Evolutionary conservation across 2,113 vertebrate species (phyloP), one percentile per base, ranked within the genome.

Genomic region (Marmota flaviventris): DNA sequence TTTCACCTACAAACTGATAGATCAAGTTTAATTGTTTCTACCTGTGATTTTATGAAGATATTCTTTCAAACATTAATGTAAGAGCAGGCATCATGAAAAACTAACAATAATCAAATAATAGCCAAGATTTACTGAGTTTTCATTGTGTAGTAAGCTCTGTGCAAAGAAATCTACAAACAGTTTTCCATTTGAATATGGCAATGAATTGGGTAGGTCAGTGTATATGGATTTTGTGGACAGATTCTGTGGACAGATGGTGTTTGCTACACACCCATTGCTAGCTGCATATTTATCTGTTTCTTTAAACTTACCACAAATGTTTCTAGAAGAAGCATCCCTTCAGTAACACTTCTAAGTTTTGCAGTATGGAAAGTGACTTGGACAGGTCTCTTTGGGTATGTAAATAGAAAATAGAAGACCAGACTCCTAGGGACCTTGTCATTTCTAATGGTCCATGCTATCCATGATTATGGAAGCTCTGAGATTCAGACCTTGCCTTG

Each of bases 21-120:
- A 69, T 69, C 42, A 76, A 53, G 29, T 56, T 77, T 56, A 53
- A 18, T 61, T 84, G 45, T 45, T 27, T 83, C n/a, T 85, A 69
- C 6, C 2, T 63, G 18, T 79, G 65, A 88, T 76, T 85, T 96
- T 70, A 84, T 42, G 63, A 93, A 81, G 29, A 24, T 61, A 29
- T 53, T 84, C 32, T 85, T 96, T 94, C 48, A 70, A 84, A 61
- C 78, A 22, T 85, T 85, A 92, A 29, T 51, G 39, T 78, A 69
- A 89, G n/a, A 90, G 12, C 4, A 22, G 93, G 9, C 24, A 16
- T 7, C 18, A 39, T 77, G 13, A 91, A 85, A 94, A 67, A 58
- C 7, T 25, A 92, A 81, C 20, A 88, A 56, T 73, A 69, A 48
- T 37, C 11, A 88, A 82, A 58, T 48, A 77, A 85, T 53, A 79